Evolutionary conservation across 2,797 vertebrate genomes (phyloP).

Genomic region (Thripadectes ignobilis): DNA sequence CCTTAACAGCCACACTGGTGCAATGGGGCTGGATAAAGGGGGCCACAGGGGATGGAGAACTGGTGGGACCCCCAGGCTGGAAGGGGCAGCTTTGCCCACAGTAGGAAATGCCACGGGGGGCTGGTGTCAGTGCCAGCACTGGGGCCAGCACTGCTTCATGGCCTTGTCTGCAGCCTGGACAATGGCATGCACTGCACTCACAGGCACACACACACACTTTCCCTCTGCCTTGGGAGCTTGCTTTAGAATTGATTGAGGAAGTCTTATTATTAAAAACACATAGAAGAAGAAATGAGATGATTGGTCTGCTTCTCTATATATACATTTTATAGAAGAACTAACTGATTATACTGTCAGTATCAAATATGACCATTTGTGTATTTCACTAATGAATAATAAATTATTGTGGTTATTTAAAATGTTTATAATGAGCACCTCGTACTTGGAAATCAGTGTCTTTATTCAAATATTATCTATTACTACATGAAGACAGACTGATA

Average conservation of each 20-base stretch:
- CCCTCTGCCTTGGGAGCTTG: background rate
- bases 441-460: background rate
- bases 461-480: background rate
- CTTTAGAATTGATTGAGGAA: background rate
- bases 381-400: background rate
- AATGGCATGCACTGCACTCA: background rate
- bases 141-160: background rate
- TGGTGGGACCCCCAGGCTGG: background rate
- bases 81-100: background rate
- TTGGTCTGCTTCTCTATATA: background rate
- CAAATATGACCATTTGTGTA: background rate
- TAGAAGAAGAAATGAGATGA: background rate
- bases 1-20: background rate
- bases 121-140: background rate
- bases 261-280: background rate
- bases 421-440: background rate
- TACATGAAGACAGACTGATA: background rate
- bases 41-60: background rate
- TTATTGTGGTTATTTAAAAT: background rate
- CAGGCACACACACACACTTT: background rate
- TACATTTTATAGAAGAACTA: background rate
- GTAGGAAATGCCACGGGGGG: background rate
- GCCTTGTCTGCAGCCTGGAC: background rate
- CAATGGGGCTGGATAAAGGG: background rate
- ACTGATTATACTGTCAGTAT: background rate